A percentile compares a stretch with the other conserved stretches of the same genome.
phyloP scores from a whole-genome alignment of 2,888 invertebrate genomes.

The Scaptodrosophila latifasciaeformis region DNA sequence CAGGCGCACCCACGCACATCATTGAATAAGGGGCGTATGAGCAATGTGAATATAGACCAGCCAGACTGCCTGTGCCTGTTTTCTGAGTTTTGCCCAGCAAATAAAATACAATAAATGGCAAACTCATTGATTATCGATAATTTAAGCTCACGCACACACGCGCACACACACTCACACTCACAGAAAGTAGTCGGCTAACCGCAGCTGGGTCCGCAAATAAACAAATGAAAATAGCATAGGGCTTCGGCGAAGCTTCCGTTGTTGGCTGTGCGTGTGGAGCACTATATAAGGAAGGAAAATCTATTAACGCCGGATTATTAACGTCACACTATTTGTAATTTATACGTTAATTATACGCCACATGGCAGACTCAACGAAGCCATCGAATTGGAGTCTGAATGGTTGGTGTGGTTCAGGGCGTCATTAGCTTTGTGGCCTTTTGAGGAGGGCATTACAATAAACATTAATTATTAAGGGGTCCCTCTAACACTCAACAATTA shows the following conservation, averaged over 20 bases:
- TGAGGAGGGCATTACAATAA: conserved; percentile 22
- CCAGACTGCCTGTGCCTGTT: too few species aligned
- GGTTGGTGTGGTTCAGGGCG: neutral
- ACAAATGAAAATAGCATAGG: conserved; percentile 49
- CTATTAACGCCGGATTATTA: conserved; percentile 68
- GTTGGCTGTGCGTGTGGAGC: neutral
- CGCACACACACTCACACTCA: neutral
- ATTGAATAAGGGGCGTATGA: conserved; percentile 26
- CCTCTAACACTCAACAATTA: neutral
- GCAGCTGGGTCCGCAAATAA: conserved; percentile 25
- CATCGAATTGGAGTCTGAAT: neutral
- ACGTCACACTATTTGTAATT: conserved; percentile 66
- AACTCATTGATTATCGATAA: conserved; percentile 65
- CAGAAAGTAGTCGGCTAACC: conserved; percentile 1
- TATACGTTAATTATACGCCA: conserved; percentile 62
- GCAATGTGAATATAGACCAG: conserved; percentile 12
- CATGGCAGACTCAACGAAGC: conserved; percentile 1
- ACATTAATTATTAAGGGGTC: conserved; percentile 48
- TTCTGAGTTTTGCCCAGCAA: conserved; percentile 12
- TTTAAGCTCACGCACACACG: conserved; percentile 40
- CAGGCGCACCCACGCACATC: conserved; percentile 10
- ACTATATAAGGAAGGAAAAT: conserved; percentile 43
- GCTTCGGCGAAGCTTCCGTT: neutral
- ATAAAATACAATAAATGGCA: conserved; percentile 47
- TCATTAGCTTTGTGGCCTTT: neutral